phyloP scores from a whole-genome alignment of 2,888 invertebrate genomes.

The Drosophila affinis region DNA sequence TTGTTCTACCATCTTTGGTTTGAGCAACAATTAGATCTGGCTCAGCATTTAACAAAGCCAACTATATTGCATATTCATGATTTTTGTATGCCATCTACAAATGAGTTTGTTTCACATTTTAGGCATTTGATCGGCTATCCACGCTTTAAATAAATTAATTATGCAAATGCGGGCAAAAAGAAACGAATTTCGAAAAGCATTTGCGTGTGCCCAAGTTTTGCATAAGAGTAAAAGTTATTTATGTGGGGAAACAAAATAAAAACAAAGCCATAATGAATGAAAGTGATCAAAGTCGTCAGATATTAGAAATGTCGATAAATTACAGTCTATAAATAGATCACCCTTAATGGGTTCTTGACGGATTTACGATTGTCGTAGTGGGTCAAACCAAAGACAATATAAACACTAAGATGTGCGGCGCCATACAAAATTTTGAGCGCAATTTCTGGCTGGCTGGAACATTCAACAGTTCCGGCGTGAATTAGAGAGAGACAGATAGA shows the following conservation, averaged over 20 bases:
- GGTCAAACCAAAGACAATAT: slow-evolving; percentile 1
- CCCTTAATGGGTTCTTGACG: slow-evolving; percentile 35
- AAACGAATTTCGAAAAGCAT: slow-evolving; percentile 66
- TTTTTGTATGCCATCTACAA: slow-evolving; percentile 7
- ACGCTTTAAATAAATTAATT: slow-evolving; percentile 35
- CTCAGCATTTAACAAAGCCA: slow-evolving; percentile 4
- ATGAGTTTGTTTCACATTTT: slow-evolving; percentile 20
- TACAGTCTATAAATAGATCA: slow-evolving; percentile 15
- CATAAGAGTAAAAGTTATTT: slow-evolving; percentile 76
- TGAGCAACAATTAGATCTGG: slow-evolving; percentile 33
- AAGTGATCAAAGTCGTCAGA: slow-evolving; percentile 4
- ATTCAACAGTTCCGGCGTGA: too few relatives aligned
- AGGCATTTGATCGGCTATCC: slow-evolving; percentile 15
- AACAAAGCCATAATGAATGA: background rate
- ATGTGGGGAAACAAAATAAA: slow-evolving; percentile 36
- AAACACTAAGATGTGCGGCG: too few relatives aligned
- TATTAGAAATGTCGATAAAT: slow-evolving; percentile 3
- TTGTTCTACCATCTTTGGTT: slow-evolving; percentile 22
- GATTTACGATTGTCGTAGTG: slow-evolving; percentile 26
- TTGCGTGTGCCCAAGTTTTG: slow-evolving; percentile 56
- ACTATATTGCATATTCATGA: slow-evolving; percentile 20
- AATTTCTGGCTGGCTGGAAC: too few relatives aligned
- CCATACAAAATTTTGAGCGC: too few relatives aligned
- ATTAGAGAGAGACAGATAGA: too few relatives aligned
- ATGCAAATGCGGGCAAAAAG: slow-evolving; percentile 55